Conservation (phyloP, 2,797 vertebrate species). For the Falco berigora region DNA sequence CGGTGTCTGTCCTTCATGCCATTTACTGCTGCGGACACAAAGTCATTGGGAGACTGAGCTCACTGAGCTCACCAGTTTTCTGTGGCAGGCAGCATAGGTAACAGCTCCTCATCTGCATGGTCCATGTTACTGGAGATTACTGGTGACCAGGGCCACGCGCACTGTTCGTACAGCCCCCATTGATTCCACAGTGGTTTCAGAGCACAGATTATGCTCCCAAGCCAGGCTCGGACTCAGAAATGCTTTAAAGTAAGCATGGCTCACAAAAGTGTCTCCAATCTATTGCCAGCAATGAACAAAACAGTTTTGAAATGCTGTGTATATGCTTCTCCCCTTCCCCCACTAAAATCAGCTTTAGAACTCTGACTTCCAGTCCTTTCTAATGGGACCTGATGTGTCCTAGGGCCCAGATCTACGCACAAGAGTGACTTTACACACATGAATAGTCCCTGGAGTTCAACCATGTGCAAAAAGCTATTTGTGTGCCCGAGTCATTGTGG, state of each 20-base stretch:
- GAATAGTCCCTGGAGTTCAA: background rate
- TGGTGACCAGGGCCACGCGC: background rate
- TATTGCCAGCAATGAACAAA: background rate
- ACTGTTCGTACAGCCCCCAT: rapidly evolving
- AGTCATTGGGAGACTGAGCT: background rate
- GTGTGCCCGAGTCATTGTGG: background rate
- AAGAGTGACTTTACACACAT: background rate
- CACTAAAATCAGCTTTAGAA: background rate
- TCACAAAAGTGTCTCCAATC: background rate
- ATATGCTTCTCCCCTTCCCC: background rate
- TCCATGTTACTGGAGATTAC: background rate
- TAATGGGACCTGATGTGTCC: background rate
- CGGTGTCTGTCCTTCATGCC: rapidly evolving
- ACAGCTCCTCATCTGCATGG: background rate
- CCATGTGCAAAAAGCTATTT: background rate
- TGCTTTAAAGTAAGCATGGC: background rate
- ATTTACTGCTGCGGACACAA: background rate
- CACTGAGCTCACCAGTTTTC: background rate
- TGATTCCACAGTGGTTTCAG: background rate
- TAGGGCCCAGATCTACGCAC: background rate
- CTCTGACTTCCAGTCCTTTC: background rate
- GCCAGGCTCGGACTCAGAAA: background rate
- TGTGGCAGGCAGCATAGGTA: background rate
- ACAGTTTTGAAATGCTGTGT: background rate
- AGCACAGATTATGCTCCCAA: background rate